phyloP scores from a whole-genome alignment of 2,888 invertebrate genomes.

The Drosophila stalkeri region DNA sequence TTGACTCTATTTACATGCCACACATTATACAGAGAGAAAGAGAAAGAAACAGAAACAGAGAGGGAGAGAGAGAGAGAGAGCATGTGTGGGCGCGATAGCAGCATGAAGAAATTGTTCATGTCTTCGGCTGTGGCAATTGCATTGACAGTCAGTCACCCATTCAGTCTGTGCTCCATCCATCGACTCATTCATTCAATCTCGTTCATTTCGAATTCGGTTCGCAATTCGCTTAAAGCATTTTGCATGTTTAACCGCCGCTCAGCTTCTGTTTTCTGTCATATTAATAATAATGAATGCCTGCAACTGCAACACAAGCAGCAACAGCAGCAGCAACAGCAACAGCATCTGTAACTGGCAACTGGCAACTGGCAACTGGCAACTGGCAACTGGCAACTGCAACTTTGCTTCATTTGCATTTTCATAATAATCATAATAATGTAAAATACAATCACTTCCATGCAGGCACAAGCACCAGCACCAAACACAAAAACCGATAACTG shows the following conservation, averaged over 20 bases:
- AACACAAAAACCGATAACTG: slow-evolving; percentile 37
- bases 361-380: slow-evolving; percentile 31
- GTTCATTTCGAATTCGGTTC: slow-evolving; percentile 56
- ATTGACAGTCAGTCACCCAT: slow-evolving; percentile 29
- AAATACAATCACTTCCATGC: slow-evolving; percentile 22
- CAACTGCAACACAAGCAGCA: slow-evolving; percentile 34
- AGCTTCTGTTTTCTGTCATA: slow-evolving; percentile 44
- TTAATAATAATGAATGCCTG: slow-evolving; percentile 64
- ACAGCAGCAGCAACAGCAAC: slow-evolving; percentile 19
- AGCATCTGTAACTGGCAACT: slow-evolving; percentile 34
- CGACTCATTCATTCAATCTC: slow-evolving; percentile 31
- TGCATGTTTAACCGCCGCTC: slow-evolving; percentile 62
- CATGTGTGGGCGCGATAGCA: background rate
- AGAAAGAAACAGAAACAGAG: background rate
- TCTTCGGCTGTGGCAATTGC: slow-evolving; percentile 43
- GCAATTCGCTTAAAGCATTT: slow-evolving; percentile 71
- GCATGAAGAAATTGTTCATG: slow-evolving; percentile 14
- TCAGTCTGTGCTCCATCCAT: slow-evolving; percentile 4
- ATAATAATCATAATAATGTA: slow-evolving; percentile 72
- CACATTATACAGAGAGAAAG: background rate
- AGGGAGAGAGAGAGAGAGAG: background rate
- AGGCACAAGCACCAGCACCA: slow-evolving; percentile 22
- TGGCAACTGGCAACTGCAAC: background rate
- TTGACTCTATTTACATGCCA: slow-evolving; percentile 30
- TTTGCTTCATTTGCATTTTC: slow-evolving; percentile 74